Base-by-base conservation (phyloP, 2,888 invertebrate genomes). In the Drosophila ustulata region DNA sequence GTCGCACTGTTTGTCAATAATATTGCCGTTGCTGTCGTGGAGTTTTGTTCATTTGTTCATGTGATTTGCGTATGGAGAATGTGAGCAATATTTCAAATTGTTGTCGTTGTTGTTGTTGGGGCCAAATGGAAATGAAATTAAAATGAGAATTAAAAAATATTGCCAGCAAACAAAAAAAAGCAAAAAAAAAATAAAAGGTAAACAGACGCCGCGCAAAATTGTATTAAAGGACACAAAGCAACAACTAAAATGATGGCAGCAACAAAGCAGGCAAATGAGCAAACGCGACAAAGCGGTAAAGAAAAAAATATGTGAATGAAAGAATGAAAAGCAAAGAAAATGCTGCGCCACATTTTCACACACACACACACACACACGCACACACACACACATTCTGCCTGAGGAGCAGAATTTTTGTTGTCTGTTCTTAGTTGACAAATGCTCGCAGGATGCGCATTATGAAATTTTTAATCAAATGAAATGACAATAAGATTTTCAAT, bases 401-500 rank as follows among this genome's bases (percentile, higher is more conserved):
- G 57, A n/a, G 56, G 59, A 62, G 52, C 13, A 64, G 51, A 51
- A 51, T 46, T 34, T 41, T 75, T 66, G 41, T 32, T 59, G 51
- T 41, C 26, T 53, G 65, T 53, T 41, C 58, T 71, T 71, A 71
- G 80, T 64, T 80, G 79, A 74, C 76, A 85, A 82, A 80, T 69
- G 72, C 53, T 56, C 66, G 18, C 66, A 67, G 78, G 69, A 66
- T 70, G 70, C 66, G 78, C 75, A 71, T 86, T 83, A 83, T 81
- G 77, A 79, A 79, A 83, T 83, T 79, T 86, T 81, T 83, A 86
- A 83, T 82, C 80, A 87, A 83, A 83, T 83, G 61, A 86, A 83
- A 83, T 78, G 80, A 83, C 84, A 81, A 83, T 76, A 71, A 69
- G 75, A 82, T 82, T 77, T 67, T 69, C 63, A 75, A 55, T 75